Evolutionary conservation across 1,140 invertebrate species (phyloP).

Genomic region (Drosophila nigrodunni): DNA sequence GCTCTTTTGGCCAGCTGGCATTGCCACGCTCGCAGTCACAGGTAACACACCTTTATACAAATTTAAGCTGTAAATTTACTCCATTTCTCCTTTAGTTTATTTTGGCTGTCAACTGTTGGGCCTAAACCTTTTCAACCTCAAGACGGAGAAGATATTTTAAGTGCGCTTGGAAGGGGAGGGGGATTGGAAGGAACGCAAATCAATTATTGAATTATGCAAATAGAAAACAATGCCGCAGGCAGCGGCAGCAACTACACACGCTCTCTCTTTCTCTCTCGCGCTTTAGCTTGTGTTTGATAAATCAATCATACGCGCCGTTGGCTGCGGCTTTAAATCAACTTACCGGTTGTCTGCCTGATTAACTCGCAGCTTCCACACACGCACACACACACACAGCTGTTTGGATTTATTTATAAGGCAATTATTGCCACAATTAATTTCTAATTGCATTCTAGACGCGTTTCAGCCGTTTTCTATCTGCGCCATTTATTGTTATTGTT

Average conservation of each 20-base stretch:
- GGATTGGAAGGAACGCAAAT: slow-evolving; percentile 20
- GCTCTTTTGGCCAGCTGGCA: not conserved
- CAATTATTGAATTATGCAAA: slow-evolving; percentile 70
- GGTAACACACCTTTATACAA: not conserved
- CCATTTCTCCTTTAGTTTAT: not conserved
- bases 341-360: slow-evolving; percentile 49
- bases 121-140: not conserved
- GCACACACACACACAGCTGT: slow-evolving; percentile 20
- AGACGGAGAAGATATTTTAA: not conserved
- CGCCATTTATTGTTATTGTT: slow-evolving; percentile 13
- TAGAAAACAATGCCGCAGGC: slow-evolving; percentile 49
- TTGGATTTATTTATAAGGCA: slow-evolving; percentile 77
- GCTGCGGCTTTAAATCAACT: slow-evolving; percentile 67
- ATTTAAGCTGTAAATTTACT: not conserved
- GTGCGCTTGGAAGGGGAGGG: not conserved
- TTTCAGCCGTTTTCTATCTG: slow-evolving; percentile 20
- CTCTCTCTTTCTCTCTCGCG: not conserved
- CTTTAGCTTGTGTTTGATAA: slow-evolving; percentile 30
- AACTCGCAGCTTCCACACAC: slow-evolving; percentile 56
- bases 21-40: not conserved
- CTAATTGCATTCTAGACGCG: slow-evolving; percentile 61
- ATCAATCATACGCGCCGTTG: slow-evolving; percentile 74
- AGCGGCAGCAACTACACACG: not conserved
- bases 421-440: slow-evolving; percentile 81
- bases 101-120: not conserved